Evolutionary conservation across 2,888 invertebrate genomes (phyloP), one percentile per base, ranked within the genome.

Genomic region (Brachyptera putata): DNA sequence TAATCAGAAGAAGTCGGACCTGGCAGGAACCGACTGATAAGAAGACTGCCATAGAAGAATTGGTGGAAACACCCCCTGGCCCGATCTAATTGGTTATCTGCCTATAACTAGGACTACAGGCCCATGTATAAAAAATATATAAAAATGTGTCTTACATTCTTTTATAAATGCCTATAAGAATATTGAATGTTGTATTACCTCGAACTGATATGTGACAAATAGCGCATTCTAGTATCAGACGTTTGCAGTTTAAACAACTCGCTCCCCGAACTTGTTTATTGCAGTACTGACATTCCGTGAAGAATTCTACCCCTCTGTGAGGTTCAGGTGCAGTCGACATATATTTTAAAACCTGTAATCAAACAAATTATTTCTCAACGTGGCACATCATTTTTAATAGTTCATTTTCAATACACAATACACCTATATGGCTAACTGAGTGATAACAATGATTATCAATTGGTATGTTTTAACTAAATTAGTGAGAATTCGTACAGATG

Each of bases 181-280:
- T n/a, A n/a, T n/a, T n/a, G n/a, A n/a, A n/a, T n/a, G n/a, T n/a
- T n/a, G n/a, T 61, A 69, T 69, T 67, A 82, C 84, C 95, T 77
- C 87, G 84, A 26, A 95, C 93, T 13, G 91, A 88, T 64, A 91
- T 81, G 70, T 88, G 87, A 75, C 95, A 96, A 66, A 95, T 80
- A 14, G 86, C 82, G 76, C 95, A 95, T 69, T 85, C 84, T 66
- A 95, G 80, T 59, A 87, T 84, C 25, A 86, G 80, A 57, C 84
- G 82, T 68, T 87, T 86, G 73, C 95, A 95, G 61, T 76, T 75
- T 26, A 72, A 75, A 68, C 85, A 85, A 58, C 86, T 83, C 14
- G 84, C 81, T 63, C 84, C 82, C 62, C 83, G 80, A 1, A 73
- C 72, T 0, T 83, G 79, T 69, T 83, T 82, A 60, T 80, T 79